Conservation (phyloP, 2,888 invertebrate species). For the Eledona agricola region DNA sequence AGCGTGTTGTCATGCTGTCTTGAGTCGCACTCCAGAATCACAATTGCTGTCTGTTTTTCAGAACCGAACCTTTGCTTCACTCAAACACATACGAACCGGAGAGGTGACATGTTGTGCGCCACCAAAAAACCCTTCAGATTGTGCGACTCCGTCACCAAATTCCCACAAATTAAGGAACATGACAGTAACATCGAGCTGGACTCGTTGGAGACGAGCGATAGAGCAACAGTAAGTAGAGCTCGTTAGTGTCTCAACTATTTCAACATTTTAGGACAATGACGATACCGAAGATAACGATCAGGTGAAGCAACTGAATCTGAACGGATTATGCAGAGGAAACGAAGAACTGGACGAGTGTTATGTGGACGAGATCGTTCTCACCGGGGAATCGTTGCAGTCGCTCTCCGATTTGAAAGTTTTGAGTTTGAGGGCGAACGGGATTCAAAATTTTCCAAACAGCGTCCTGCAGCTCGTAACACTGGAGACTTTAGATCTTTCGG, state of each 20-base stretch:
- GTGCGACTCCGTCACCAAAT: conserved; percentile 49
- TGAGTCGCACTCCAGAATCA: conserved; percentile 58
- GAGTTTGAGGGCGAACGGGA: conserved; percentile 66
- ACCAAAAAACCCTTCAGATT: conserved; percentile 54
- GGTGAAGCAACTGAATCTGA: conserved; percentile 57
- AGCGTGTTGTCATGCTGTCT: conserved; percentile 62
- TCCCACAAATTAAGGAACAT: conserved; percentile 49
- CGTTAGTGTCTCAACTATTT: neutral
- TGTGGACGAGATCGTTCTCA: conserved; percentile 59
- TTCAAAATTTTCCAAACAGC: conserved; percentile 69
- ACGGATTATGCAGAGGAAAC: conserved; percentile 56
- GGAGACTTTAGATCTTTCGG: conserved; percentile 73
- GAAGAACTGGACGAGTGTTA: conserved; percentile 48
- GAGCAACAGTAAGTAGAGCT: conserved; percentile 29
- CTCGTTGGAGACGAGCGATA: conserved; percentile 57
- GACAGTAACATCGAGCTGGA: conserved; percentile 59
- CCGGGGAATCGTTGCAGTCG: conserved; percentile 57
- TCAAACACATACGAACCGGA: conserved; percentile 22
- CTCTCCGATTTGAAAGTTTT: conserved; percentile 58
- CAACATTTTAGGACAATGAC: conserved; percentile 8
- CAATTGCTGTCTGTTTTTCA: conserved; percentile 53
- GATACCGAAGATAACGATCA: conserved; percentile 33
- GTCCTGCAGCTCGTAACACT: conserved; percentile 69
- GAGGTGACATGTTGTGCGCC: conserved; percentile 51
- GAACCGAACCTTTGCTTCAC: no score